Conservation (phyloP, 2,888 invertebrate genomes). For the Deilephila elpenor region DNA sequence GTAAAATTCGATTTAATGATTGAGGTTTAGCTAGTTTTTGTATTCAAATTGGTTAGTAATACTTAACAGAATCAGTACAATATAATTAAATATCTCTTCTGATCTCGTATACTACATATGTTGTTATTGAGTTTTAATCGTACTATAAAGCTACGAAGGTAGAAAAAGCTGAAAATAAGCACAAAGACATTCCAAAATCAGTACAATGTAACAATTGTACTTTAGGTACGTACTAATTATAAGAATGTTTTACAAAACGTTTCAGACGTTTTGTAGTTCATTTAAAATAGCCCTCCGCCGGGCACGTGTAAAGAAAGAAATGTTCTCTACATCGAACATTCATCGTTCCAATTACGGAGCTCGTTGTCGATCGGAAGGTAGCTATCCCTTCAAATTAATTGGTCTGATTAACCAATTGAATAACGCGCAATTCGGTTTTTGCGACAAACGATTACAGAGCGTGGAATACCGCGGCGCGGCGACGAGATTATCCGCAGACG, state of each 20-base stretch:
- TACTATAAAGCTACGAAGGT: too few relatives aligned
- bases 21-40: too few relatives aligned
- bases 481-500: slow-evolving; percentile 25
- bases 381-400: slow-evolving; percentile 77
- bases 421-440: slow-evolving; percentile 71
- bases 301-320: slow-evolving; percentile 62
- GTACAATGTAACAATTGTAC: too few relatives aligned
- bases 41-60: too few relatives aligned
- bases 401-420: slow-evolving; percentile 81
- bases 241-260: background rate
- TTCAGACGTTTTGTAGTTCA: slow-evolving; percentile 3
- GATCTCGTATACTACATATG: too few relatives aligned
- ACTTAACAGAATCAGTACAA: too few relatives aligned
- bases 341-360: slow-evolving; percentile 76
- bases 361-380: slow-evolving; percentile 58
- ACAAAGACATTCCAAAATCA: too few relatives aligned
- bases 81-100: too few relatives aligned
- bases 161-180: background rate
- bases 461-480: slow-evolving; percentile 24
- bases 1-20: too few relatives aligned
- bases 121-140: too few relatives aligned
- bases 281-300: background rate
- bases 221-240: too few relatives aligned
- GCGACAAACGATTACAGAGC: slow-evolving; percentile 46
- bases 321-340: slow-evolving; percentile 66